Evolutionary conservation across 2,888 invertebrate genomes (phyloP).

Genomic region (Bugulina stolonifera): DNA sequence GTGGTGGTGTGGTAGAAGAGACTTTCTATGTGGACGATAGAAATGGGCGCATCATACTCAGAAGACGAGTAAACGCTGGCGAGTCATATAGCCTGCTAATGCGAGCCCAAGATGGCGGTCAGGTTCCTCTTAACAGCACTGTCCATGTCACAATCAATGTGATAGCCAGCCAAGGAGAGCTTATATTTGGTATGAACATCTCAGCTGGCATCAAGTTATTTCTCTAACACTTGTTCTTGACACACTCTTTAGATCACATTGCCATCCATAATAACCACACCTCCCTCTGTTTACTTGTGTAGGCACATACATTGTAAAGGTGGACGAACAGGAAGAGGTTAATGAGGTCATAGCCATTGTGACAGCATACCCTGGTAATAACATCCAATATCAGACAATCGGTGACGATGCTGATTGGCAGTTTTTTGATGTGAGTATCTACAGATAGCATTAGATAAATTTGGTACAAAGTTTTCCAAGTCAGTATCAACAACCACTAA

Average conservation of each 20-base stretch:
- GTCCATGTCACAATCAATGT: slow-evolving; percentile 11
- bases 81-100: background rate
- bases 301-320: slow-evolving; percentile 14
- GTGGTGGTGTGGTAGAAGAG: background rate
- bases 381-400: background rate
- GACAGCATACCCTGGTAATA: background rate
- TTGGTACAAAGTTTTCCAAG: no score
- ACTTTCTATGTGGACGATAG: slow-evolving; percentile 12
- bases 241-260: no score
- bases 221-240: no score
- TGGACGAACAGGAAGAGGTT: background rate
- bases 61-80: slow-evolving; percentile 1
- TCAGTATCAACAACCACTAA: no score
- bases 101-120: background rate
- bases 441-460: no score
- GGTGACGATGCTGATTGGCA: slow-evolving; percentile 11
- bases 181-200: background rate
- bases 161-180: background rate
- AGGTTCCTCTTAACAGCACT: background rate
- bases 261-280: no score
- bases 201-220: no score
- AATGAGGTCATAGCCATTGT: slow-evolving; percentile 6
- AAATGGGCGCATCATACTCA: slow-evolving; percentile 14
- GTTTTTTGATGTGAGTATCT: slow-evolving; percentile 3
- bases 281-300: background rate